These are phyloP conservation scores for Tribolium madens DNA, from an alignment of 1,140 invertebrate genomes.

Conservation along the genomic window DNA sequence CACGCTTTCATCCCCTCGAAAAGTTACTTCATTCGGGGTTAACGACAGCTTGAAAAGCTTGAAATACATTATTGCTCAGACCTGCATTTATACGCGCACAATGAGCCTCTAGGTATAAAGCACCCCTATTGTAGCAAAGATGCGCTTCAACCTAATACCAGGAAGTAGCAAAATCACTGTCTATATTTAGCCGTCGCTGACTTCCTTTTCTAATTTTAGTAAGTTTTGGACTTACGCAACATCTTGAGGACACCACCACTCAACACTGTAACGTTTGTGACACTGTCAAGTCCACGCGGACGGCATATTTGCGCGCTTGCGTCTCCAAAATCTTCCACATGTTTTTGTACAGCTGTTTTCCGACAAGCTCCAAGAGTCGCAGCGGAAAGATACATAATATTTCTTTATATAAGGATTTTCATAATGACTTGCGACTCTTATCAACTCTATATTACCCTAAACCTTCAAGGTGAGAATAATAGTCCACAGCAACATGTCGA, in stretches of 20 bases:
- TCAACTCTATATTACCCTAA: neutral
- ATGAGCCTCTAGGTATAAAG: neutral
- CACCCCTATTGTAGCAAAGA: neutral
- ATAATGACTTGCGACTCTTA: neutral
- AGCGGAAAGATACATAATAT: neutral
- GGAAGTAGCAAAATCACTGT: neutral
- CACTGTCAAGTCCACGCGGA: conserved; percentile 14
- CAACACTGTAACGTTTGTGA: neutral
- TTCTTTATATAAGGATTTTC: neutral
- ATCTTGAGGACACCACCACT: neutral
- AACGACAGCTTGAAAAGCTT: conserved; percentile 23
- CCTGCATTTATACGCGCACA: conserved; percentile 16
- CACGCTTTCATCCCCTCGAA: neutral
- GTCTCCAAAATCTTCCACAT: conserved; percentile 9
- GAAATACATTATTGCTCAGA: conserved; percentile 11
- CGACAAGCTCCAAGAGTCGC: neutral
- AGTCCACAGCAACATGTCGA: neutral
- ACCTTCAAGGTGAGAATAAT: neutral
- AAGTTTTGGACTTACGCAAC: conserved; percentile 8
- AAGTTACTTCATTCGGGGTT: neutral
- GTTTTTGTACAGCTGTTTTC: conserved; percentile 8
- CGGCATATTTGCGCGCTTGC: conserved; percentile 14
- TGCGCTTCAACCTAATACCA: neutral
- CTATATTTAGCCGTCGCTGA: neutral
- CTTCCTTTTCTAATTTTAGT: conserved; percentile 9